Evolutionary conservation across 2,113 vertebrate species (phyloP).

Genomic region (Platichthys stellatus): DNA sequence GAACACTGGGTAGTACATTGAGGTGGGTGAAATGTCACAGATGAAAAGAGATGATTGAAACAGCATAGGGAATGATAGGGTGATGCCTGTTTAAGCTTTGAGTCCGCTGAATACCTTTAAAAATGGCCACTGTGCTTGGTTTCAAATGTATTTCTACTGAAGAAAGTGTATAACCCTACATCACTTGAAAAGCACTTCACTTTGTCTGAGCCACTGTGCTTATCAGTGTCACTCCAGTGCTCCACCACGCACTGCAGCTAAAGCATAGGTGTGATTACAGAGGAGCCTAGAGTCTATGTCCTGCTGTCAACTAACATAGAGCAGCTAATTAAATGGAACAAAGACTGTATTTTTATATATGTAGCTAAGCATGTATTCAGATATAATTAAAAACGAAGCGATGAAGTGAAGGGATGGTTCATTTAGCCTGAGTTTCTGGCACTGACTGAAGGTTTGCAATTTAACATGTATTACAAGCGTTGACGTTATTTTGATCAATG

Average conservation of each 20-base stretch:
- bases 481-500: too few relatives aligned
- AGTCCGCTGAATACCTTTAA: background rate
- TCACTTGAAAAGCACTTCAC: slow-evolving; percentile 10
- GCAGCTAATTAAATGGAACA: background rate
- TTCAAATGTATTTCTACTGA: background rate
- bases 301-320: background rate
- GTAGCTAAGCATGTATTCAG: too few relatives aligned
- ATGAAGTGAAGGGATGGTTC: too few relatives aligned
- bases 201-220: background rate
- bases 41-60: slow-evolving; percentile 51
- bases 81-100: background rate
- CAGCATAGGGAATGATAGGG: slow-evolving; percentile 24
- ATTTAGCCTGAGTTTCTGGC: too few relatives aligned
- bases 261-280: slow-evolving; percentile 17
- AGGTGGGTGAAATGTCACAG: slow-evolving; percentile 68
- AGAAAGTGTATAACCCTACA: background rate
- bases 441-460: too few relatives aligned
- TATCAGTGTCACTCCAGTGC: background rate
- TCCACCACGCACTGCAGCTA: background rate
- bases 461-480: too few relatives aligned
- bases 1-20: background rate
- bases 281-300: background rate
- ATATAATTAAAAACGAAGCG: too few relatives aligned
- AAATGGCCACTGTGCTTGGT: background rate
- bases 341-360: background rate